Base-by-base conservation (phyloP, 2,797 vertebrate species). In the Bradypodion ventrale region DNA sequence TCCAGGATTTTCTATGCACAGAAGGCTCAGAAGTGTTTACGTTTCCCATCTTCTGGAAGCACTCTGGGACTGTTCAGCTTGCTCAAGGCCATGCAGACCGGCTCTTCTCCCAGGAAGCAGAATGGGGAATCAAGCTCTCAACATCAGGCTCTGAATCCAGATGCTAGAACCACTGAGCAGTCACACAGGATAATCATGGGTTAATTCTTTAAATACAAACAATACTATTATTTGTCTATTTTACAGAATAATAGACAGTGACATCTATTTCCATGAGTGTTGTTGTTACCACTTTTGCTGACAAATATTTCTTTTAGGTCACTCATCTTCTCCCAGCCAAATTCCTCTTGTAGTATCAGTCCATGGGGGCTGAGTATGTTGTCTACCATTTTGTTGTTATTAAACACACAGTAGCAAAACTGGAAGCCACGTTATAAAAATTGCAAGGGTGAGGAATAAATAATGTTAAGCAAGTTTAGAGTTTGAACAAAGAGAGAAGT, bases 301-400 rank as follows among this genome's bases (percentile, higher is more conserved):
- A 7, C 32, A 35, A 66, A 66, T 32, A 21, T 32, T 32, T 35
- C 4, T 66, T 66, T n/a, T 56, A 56, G 68, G 88, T 90, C 86
- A 56, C 68, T 82, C 46, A 9, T 83, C 83, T 74, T 84, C 91
- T 80, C 81, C 6, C 83, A 27, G 1, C 83, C 85, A 66, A 80
- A 66, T 90, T 90, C 93, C 92, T 89, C 92, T 89, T 13, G 12
- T 23, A 19, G 35, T 80, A 87, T 84, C 59, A 35, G 29, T 89
- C 84, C 78, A 70, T 86, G 79, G 77, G 89, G 90, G 80, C 69
- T 62, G 69, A 85, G 79, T 75, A 21, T 49, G 2, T 7, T 1
- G 8, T 27, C 23, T 23, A 7, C 21, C 9, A 9, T 23, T 65
- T 79, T 89, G 83, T 91, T 88, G 62, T 88, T 91, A 66, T 25